Evolutionary conservation across 1,140 invertebrate genomes (phyloP).

Genomic region (Nymphalis io): DNA sequence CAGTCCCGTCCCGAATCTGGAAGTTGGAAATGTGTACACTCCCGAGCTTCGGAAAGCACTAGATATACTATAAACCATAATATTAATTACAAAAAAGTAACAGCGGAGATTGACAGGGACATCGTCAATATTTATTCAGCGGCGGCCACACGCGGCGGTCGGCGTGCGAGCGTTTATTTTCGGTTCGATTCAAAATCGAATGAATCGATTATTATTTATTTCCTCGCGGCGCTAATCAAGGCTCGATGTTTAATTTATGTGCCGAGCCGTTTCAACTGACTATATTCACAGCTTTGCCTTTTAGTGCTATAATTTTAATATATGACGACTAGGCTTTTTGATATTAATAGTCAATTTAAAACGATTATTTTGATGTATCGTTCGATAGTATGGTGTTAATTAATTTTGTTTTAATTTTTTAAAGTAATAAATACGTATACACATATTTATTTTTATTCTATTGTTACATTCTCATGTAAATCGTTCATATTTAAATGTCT

Average conservation of each 20-base stretch:
- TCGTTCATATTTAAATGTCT: no score
- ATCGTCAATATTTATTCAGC: slow-evolving; percentile 24
- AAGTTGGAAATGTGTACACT: no score
- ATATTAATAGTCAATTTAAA: slow-evolving; percentile 11
- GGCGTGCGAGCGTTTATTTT: slow-evolving; percentile 10
- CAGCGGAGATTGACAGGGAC: background rate
- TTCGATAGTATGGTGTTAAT: background rate
- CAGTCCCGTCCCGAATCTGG: no score
- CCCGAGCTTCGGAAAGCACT: no score
- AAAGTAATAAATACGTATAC: no score
- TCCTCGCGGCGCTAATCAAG: slow-evolving; percentile 40
- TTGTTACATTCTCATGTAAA: no score
- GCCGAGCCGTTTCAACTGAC: slow-evolving; percentile 5
- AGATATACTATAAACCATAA: no score
- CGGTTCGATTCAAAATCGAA: slow-evolving; percentile 26
- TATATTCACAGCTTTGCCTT: slow-evolving; percentile 18
- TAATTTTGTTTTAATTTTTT: background rate
- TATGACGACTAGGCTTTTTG: slow-evolving; percentile 11
- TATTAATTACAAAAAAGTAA: background rate
- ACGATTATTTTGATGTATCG: slow-evolving; percentile 6
- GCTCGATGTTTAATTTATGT: slow-evolving; percentile 30
- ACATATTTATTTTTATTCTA: no score
- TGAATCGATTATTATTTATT: slow-evolving; percentile 43
- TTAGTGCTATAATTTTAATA: slow-evolving; percentile 19
- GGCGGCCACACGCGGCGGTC: slow-evolving; percentile 8